These are phyloP conservation scores for Nettapus auritus DNA, from an alignment of 2,113 vertebrate genomes.

Conservation along the genomic window DNA sequence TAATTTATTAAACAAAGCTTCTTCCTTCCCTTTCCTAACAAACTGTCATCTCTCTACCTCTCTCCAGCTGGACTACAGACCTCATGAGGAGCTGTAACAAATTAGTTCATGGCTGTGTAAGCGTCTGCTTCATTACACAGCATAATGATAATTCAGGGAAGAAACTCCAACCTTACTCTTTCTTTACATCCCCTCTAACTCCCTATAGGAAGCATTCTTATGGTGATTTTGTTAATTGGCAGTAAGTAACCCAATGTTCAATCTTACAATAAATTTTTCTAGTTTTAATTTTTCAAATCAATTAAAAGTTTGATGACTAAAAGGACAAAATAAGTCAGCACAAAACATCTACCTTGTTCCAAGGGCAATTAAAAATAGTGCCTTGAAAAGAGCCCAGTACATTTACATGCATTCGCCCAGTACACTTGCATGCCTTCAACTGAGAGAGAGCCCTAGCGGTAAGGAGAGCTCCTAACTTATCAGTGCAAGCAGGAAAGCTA, in stretches of 20 bases:
- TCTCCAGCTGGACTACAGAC: slow-evolving; percentile 54
- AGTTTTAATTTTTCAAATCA: slow-evolving; percentile 58
- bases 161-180: background rate
- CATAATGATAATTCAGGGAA: slow-evolving; percentile 52
- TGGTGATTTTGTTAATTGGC: slow-evolving; percentile 23
- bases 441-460: background rate
- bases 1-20: background rate
- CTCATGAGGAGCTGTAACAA: slow-evolving; percentile 65
- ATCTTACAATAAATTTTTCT: slow-evolving; percentile 42
- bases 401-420: background rate
- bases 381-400: background rate
- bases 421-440: background rate
- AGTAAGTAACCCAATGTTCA: slow-evolving; percentile 31
- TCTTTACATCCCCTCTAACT: background rate
- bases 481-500: background rate
- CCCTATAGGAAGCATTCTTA: slow-evolving; percentile 29
- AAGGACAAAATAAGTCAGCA: background rate
- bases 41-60: slow-evolving; percentile 37
- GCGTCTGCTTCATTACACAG: slow-evolving; percentile 73
- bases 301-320: slow-evolving; percentile 7
- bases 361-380: background rate
- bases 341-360: background rate
- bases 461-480: background rate
- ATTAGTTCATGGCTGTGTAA: slow-evolving; percentile 68
- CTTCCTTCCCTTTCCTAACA: slow-evolving; percentile 6